Evolutionary conservation across 2,797 vertebrate genomes (phyloP).

Genomic region (Ctenopoma kingsleyae): DNA sequence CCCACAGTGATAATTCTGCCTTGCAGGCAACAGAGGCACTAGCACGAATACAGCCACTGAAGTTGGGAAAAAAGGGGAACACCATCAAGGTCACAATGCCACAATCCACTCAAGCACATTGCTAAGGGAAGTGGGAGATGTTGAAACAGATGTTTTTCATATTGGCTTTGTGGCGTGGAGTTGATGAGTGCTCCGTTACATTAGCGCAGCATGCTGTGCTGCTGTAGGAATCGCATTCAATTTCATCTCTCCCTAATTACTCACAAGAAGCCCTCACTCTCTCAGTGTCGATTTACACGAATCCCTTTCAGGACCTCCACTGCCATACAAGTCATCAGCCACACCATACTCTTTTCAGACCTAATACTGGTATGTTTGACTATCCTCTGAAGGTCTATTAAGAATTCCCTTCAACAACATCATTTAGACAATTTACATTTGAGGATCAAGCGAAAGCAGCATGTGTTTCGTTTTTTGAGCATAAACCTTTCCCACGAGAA

Average conservation of each 20-base stretch:
- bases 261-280: conserved; percentile 68
- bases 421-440: conserved; percentile 72
- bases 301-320: conserved; percentile 50
- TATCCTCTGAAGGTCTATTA: conserved; percentile 63
- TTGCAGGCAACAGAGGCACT: conserved; percentile 55
- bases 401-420: conserved; percentile 69
- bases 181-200: conserved; percentile 78
- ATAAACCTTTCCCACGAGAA: conserved; percentile 71
- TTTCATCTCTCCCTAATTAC: conserved; percentile 77
- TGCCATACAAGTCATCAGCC: conserved; percentile 42
- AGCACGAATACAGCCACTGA: conserved; percentile 53
- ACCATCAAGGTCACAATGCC: conserved; percentile 76
- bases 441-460: conserved; percentile 68
- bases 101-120: conserved; percentile 76
- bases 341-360: conserved; percentile 48
- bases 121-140: conserved; percentile 79
- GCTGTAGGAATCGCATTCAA: conserved; percentile 72
- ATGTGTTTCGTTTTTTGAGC: conserved; percentile 58
- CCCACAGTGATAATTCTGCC: conserved; percentile 59
- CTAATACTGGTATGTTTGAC: conserved; percentile 61
- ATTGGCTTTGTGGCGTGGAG: conserved; percentile 73
- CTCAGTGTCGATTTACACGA: conserved; percentile 62
- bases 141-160: conserved; percentile 87
- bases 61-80: conserved; percentile 69
- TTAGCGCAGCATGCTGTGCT: conserved; percentile 71